Evolutionary conservation across 2,113 vertebrate species (phyloP).

Genomic region (Nettapus auritus): DNA sequence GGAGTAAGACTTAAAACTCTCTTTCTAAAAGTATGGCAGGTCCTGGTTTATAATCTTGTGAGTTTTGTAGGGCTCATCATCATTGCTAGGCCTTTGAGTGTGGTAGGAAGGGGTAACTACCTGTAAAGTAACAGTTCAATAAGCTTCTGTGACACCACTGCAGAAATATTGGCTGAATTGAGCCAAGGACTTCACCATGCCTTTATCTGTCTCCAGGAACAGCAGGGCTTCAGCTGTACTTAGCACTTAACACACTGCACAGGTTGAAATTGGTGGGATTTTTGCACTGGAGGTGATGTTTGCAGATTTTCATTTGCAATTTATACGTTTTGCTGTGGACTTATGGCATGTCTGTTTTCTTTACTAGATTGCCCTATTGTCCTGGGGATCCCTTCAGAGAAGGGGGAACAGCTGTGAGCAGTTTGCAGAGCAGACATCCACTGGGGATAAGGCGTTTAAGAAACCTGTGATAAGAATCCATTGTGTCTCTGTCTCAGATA

Average conservation of each 20-base stretch:
- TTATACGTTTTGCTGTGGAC: background rate
- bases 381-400: background rate
- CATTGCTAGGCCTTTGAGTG: background rate
- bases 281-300: background rate
- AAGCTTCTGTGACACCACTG: background rate
- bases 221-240: background rate
- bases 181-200: rapidly evolving
- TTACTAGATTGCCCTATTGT: background rate
- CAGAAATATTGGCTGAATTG: background rate
- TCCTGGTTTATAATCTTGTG: background rate
- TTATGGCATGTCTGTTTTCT: background rate
- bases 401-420: background rate
- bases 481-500: background rate
- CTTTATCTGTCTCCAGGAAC: background rate
- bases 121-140: background rate
- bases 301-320: background rate
- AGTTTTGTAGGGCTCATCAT: background rate
- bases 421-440: background rate
- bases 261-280: background rate
- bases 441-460: background rate
- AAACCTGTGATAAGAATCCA: background rate
- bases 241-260: background rate
- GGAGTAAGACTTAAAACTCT: background rate
- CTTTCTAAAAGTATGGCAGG: background rate
- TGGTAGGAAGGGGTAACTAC: background rate